Evolutionary conservation across 2,797 vertebrate genomes (phyloP).

Genomic region (Lutjanus argentimaculatus): DNA sequence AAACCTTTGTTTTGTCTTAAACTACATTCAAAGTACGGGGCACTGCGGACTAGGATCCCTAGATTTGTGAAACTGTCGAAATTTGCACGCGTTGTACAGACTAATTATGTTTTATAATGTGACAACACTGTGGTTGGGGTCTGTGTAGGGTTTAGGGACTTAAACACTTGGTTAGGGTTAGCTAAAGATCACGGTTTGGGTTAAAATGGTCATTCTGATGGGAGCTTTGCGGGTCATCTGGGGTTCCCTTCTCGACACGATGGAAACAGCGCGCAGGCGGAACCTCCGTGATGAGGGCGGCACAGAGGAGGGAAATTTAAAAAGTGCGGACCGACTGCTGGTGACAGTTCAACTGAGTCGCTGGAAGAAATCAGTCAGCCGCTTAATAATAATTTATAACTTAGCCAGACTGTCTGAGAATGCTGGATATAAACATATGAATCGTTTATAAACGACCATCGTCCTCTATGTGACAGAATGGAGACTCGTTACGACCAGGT

Average conservation of each 20-base stretch:
- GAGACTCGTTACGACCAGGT: constrained; percentile 81
- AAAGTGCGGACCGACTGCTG: constrained; percentile 51
- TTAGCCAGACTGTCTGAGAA: accelerated
- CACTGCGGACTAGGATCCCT: background rate
- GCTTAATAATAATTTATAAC: background rate
- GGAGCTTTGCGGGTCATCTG: too few species aligned
- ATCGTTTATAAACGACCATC: background rate
- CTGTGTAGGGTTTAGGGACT: too few species aligned
- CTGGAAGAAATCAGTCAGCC: background rate
- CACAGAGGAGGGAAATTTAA: constrained; percentile 86
- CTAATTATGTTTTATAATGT: too few species aligned
- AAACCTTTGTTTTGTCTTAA: background rate
- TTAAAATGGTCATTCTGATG: too few species aligned
- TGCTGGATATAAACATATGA: background rate
- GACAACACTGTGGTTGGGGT: too few species aligned
- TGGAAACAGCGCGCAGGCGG: constrained; percentile 55
- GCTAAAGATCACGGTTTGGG: too few species aligned
- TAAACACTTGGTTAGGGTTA: too few species aligned
- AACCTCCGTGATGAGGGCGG: constrained; percentile 60
- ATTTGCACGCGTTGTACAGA: too few species aligned
- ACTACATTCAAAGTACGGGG: background rate
- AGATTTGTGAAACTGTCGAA: too few species aligned
- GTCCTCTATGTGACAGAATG: constrained; percentile 61
- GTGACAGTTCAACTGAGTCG: background rate
- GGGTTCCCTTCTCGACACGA: too few species aligned